Percentiles rank a stretch among this genome's conserved stretches.
Conservation (phyloP, 2,888 invertebrate species). For the Megaustenia siamemsis region DNA sequence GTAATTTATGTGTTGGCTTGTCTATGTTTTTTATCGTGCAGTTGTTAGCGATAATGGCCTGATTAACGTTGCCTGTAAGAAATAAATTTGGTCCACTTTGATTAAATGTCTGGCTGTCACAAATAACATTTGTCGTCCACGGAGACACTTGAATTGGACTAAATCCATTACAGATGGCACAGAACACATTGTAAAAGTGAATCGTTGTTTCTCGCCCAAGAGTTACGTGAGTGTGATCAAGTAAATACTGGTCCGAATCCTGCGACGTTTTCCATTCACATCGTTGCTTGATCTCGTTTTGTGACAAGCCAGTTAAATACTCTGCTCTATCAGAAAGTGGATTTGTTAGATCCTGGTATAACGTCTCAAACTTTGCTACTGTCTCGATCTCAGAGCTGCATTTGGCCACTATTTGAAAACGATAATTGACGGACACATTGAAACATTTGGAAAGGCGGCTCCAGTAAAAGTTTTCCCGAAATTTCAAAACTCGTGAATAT, state of each 20-base stretch:
- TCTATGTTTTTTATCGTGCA: neutral
- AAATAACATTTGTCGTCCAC: neutral
- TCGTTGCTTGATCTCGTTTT: constrained; percentile 12
- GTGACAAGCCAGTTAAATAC: neutral
- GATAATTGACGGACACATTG: neutral
- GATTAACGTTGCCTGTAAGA: neutral
- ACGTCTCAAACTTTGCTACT: neutral
- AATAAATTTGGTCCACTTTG: neutral
- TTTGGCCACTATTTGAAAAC: neutral
- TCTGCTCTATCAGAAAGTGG: neutral
- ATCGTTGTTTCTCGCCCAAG: neutral
- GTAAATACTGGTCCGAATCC: neutral
- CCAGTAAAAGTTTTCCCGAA: neutral
- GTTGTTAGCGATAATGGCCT: neutral
- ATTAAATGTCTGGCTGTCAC: neutral
- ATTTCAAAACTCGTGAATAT: constrained; percentile 6
- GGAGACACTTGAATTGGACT: neutral
- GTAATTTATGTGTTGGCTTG: neutral
- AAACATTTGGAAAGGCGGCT: neutral
- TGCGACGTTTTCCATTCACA: neutral
- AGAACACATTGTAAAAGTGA: constrained; percentile 52
- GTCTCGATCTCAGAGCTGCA: neutral
- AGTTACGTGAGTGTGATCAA: constrained; percentile 5
- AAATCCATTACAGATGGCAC: constrained; percentile 52
- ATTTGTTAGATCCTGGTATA: neutral